Evolutionary conservation across 2,888 invertebrate species (phyloP).

Genomic region (Dicroscelio sp.): DNA sequence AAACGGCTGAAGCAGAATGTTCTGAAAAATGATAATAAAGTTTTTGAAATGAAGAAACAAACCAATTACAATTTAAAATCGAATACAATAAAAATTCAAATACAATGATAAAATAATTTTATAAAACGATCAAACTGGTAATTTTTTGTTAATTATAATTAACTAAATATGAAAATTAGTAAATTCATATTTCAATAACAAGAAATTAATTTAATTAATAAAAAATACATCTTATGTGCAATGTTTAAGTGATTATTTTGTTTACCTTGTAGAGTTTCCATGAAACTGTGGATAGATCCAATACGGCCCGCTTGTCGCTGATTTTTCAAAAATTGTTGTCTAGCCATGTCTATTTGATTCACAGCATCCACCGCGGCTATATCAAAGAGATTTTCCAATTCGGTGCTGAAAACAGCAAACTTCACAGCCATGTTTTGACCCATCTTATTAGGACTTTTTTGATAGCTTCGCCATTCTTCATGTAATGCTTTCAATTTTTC

Average conservation of each 20-base stretch:
- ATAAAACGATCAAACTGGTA: conserved; percentile 1
- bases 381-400: conserved; percentile 27
- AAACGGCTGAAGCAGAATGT: conserved; percentile 8
- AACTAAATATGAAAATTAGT: no score
- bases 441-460: conserved; percentile 20
- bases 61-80: conserved; percentile 19
- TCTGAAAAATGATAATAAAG: conserved; percentile 31
- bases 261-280: conserved; percentile 23
- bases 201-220: conserved; percentile 1
- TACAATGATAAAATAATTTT: conserved; percentile 20
- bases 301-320: conserved; percentile 17
- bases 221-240: background rate
- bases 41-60: background rate
- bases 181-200: conserved; percentile 4
- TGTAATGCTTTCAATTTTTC: conserved; percentile 20
- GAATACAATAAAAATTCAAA: background rate
- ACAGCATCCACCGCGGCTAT: conserved; percentile 12
- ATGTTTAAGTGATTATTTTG: background rate
- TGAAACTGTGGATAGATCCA: conserved; percentile 19
- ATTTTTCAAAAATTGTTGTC: conserved; percentile 38
- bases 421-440: conserved; percentile 10
- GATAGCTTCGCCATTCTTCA: conserved; percentile 25
- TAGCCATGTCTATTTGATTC: conserved; percentile 15
- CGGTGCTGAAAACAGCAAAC: conserved; percentile 8
- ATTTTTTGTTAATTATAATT: no score